Percentiles rank a stretch among this genome's conserved stretches.
Evolutionary conservation across 2,113 vertebrate genomes (phyloP).

Genomic region (Tragelaphus strepsiceros): DNA sequence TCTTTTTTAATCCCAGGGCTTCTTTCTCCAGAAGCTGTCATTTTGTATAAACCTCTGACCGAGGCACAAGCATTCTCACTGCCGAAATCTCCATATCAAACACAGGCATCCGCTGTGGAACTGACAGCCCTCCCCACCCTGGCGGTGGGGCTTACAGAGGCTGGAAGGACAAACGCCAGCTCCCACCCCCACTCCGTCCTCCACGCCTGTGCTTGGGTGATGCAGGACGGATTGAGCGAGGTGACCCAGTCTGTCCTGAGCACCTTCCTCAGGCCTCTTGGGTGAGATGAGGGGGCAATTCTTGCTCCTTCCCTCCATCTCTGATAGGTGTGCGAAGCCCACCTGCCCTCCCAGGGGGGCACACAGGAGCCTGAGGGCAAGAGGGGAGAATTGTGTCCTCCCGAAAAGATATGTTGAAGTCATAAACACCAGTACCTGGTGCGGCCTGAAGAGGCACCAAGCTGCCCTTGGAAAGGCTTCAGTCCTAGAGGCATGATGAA

Average conservation of each 20-base stretch:
- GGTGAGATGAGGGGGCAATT: background rate
- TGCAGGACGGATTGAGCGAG: background rate
- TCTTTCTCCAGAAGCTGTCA: constrained; percentile 82
- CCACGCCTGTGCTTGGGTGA: background rate
- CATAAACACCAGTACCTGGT: background rate
- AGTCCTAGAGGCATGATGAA: accelerated
- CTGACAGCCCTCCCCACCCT: constrained; percentile 74
- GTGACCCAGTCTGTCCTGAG: background rate
- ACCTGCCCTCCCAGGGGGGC: background rate
- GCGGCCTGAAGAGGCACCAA: background rate
- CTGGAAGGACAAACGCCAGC: constrained; percentile 40
- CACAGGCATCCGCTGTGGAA: constrained; percentile 60
- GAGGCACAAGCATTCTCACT: constrained; percentile 77
- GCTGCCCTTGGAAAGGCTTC: background rate
- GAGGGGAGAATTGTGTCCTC: background rate
- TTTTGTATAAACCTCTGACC: constrained; percentile 80
- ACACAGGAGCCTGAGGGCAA: accelerated
- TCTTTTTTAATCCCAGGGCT: constrained; percentile 70
- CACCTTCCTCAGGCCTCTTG: background rate
- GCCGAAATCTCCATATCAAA: constrained; percentile 80
- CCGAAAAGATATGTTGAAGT: accelerated
- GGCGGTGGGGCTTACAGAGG: constrained; percentile 52
- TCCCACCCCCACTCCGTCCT: background rate
- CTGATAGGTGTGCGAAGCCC: accelerated
- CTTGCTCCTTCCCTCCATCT: accelerated